Base-by-base conservation (phyloP, 2,888 invertebrate species). In the Hirtodrosophila trivittata region DNA sequence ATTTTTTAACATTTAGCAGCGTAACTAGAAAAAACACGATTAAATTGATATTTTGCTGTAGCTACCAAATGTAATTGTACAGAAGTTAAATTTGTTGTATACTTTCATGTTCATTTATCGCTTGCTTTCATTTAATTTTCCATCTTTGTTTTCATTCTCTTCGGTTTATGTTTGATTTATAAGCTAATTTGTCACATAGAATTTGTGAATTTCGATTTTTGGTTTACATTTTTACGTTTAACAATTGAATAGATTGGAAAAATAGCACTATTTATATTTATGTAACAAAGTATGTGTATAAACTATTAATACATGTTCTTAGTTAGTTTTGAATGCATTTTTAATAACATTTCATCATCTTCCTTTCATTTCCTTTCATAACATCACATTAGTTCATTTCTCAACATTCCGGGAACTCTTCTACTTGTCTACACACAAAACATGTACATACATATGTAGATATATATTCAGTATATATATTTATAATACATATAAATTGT, bases 131-230 rank as follows among this genome's bases (percentile, higher is more conserved):
- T 49, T 51, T 62, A 38, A 25, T 59, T 67, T 63, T 52, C 41
- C 54, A n/a, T n/a, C n/a, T 55, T 55, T 42, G 30, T 59, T 63
- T 63, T 39, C 26, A 35, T 32, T 57, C 37, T 42, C 14, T 38
- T 32, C 7, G 10, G 42, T 65, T 68, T 60, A 38, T 38, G 10
- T 51, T 67, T 62, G 52, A 52, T 50, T 82, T 77, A 68, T 41
- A 77, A 68, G 58, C 73, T 82, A 86, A 84, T 86, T 82, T 82
- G 81, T 81, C 81, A 82, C 81, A 86, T 84, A 38, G 75, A 81
- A 86, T 62, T 71, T 74, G 47, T 52, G 58, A n/a, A n/a, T n/a
- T 63, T 63, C 7, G 14, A 33, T 58, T 60, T 66, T 69, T 70
- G 56, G 73, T 69, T 77, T 52, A 64, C 56, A 58, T 70, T 60